These are phyloP conservation scores for Brassicogethes aeneus DNA, from an alignment of 2,888 invertebrate species.

Conservation along the genomic window DNA sequence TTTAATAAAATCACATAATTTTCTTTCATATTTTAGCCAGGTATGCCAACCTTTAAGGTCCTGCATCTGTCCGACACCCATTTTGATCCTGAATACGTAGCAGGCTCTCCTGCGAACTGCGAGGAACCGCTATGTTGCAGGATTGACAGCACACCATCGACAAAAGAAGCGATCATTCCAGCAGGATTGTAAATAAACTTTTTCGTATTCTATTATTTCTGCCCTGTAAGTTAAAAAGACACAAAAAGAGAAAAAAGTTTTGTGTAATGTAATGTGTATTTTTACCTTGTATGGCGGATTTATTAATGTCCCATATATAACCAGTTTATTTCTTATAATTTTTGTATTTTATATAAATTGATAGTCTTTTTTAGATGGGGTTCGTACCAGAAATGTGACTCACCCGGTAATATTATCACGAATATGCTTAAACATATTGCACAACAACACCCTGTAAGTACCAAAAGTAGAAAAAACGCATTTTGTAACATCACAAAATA, in stretches of 20 bases:
- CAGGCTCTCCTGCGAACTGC: slow-evolving; percentile 84
- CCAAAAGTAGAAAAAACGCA: slow-evolving; percentile 1
- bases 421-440: slow-evolving; percentile 83
- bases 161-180: slow-evolving; percentile 51
- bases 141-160: slow-evolving; percentile 65
- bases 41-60: slow-evolving; percentile 80
- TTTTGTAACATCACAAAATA: too few species aligned
- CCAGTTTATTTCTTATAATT: too few species aligned
- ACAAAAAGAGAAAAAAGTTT: too few species aligned
- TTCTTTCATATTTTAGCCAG: slow-evolving; percentile 47
- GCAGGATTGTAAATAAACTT: slow-evolving; percentile 67
- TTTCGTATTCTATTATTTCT: too few species aligned
- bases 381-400: slow-evolving; percentile 88
- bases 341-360: too few species aligned
- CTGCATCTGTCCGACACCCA: slow-evolving; percentile 94
- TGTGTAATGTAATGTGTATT: too few species aligned
- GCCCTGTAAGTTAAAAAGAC: too few species aligned
- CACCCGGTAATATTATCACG: slow-evolving; percentile 82
- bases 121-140: slow-evolving; percentile 92
- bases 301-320: too few species aligned
- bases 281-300: too few species aligned
- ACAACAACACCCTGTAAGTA: slow-evolving; percentile 65
- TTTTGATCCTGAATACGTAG: slow-evolving; percentile 84
- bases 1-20: too few species aligned
- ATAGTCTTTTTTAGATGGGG: slow-evolving; percentile 79